Base-by-base conservation (phyloP, 1,140 invertebrate species). In the Radopholus similis region DNA sequence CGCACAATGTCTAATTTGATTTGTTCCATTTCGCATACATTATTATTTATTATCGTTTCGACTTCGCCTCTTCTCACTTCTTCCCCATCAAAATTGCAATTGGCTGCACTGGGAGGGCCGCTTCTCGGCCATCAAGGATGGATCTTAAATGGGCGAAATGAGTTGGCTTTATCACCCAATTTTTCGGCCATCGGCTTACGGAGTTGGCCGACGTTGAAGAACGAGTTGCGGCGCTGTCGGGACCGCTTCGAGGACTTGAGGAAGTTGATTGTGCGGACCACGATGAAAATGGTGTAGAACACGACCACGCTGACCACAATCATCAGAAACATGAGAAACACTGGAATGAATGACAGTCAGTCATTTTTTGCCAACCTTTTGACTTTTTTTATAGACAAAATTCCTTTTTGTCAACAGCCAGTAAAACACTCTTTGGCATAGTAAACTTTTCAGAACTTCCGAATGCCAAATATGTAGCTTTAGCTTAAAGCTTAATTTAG, bases 231-330 rank as follows among this genome's bases (percentile, higher is more conserved):
- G 23, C 73, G 68, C 11, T 65, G 42, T 58, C 62, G 34, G n/a
- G 68, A 38, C 26, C 60, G 37, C 13, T 66, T 62, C 15, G 38
- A 60, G 15, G 35, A 38, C n/a, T 64, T 53, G 21, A 76, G 35
- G 49, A 58, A 74, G 30, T 57, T 34, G 11, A 76, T 66, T 11
- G 40, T 44, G 54, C 53, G 26, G 23, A 74, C 62, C 13, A 74
- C 64, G 28, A 76, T 42, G 59, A 64, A 74, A 18, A 74, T 74
- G 37, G 73, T 66, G 65, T 76, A 74, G 30, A 74, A 71, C n/a
- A 74, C 38, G 18, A 38, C 64, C 11, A 57, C 57, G 38, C 44
- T 56, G 15, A 74, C 34, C 18, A 71, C 40, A 21, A 74, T 51
- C 72, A 74, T 74, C 15, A 74, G n/a, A 35, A 74, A 53, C 42